A percentile compares a stretch with the other conserved stretches of the same genome.
Evolutionary conservation across 1,140 invertebrate genomes (phyloP).

Genomic region (Sitobion miscanthi): DNA sequence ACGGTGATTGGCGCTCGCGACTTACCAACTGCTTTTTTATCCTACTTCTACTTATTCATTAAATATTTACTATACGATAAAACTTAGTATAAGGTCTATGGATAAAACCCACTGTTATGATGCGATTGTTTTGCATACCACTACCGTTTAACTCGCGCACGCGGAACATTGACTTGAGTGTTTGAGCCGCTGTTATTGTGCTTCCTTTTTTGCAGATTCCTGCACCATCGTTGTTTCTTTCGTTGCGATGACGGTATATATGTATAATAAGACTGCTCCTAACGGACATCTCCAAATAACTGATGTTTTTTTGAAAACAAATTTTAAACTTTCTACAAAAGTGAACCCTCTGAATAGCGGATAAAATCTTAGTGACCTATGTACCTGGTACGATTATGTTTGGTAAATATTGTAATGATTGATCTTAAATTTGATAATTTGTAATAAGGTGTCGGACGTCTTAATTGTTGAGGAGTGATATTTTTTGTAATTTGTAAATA

Average conservation of each 20-base stretch:
- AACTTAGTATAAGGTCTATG: no score
- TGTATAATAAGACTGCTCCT: not conserved
- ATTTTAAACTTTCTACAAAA: no score
- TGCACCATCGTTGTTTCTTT: not conserved
- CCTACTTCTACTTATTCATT: not conserved
- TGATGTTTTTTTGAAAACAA: no score
- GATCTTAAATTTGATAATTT: not conserved
- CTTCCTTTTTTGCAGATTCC: not conserved
- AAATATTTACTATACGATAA: not conserved
- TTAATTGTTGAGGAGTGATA: not conserved
- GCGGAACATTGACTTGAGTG: no score
- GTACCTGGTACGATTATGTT: not conserved
- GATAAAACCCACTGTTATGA: not conserved
- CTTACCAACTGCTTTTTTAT: not conserved
- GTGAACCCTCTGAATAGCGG: not conserved
- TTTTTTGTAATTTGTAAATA: not conserved
- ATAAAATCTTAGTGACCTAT: not conserved
- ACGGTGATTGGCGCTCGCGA: not conserved
- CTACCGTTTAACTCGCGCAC: not conserved
- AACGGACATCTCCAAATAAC: not conserved
- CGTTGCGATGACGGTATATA: not conserved
- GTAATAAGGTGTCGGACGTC: not conserved
- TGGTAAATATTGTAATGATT: not conserved
- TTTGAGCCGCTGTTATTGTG: not conserved
- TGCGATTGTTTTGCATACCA: not conserved